A percentile compares a stretch with the other conserved stretches of the same genome.
Evolutionary conservation across 2,797 vertebrate species (phyloP).

Genomic region (Fundulus diaphanus): DNA sequence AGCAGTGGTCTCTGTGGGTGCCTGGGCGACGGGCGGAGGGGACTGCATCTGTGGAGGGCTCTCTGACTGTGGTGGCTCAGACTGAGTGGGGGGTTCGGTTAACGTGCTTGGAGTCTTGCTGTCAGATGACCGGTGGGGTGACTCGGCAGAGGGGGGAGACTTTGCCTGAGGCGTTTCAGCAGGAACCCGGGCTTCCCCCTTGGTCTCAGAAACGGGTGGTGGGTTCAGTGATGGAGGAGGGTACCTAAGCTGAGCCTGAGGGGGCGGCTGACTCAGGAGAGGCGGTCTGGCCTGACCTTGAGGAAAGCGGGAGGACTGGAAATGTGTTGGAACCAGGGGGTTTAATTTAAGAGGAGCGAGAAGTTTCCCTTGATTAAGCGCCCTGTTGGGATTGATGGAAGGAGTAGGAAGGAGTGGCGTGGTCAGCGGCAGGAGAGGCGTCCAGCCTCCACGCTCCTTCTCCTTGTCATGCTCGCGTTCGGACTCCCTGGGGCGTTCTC

Average conservation of each 20-base stretch:
- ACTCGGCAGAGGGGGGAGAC: constrained; percentile 35
- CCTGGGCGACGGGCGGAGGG: constrained; percentile 20
- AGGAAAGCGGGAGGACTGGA: constrained; percentile 67
- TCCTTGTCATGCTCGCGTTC: constrained; percentile 76
- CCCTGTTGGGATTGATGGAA: constrained; percentile 70
- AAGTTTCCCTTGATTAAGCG: constrained; percentile 70
- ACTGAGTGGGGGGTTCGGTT: constrained; percentile 24
- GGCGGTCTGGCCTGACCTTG: constrained; percentile 62
- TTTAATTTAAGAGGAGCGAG: constrained; percentile 70
- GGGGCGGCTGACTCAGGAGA: constrained; percentile 45
- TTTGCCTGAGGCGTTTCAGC: constrained; percentile 43
- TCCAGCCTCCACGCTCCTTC: constrained; percentile 77
- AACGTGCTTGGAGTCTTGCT: constrained; percentile 39
- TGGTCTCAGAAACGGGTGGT: constrained; percentile 23
- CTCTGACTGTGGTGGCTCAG: constrained; percentile 27
- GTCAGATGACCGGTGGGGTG: constrained; percentile 35
- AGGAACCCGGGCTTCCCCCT: constrained; percentile 35
- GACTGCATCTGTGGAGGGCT: constrained; percentile 42
- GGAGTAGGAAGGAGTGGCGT: constrained; percentile 79
- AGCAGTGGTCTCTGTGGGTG: constrained; percentile 27
- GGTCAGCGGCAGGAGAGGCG: constrained; percentile 79
- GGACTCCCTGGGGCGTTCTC: constrained; percentile 70
- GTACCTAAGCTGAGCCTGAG: constrained; percentile 52
- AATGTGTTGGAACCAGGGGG: constrained; percentile 62
- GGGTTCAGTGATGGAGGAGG: constrained; percentile 55